phyloP scores from a whole-genome alignment of 2,113 vertebrate genomes.

The Procavia capensis region DNA sequence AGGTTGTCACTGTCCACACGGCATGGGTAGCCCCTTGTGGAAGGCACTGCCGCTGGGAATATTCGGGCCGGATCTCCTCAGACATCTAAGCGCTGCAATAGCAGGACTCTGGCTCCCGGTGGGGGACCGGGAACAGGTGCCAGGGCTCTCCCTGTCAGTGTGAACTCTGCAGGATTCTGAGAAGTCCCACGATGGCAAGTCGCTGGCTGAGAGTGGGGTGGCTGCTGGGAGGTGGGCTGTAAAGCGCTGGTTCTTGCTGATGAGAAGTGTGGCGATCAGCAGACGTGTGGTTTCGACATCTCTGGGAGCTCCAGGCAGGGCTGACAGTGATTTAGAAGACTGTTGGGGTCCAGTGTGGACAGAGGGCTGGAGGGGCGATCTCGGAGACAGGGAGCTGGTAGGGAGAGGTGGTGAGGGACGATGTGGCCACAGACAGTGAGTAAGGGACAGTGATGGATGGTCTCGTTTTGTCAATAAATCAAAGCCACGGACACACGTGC shows the following conservation, averaged over 20 bases:
- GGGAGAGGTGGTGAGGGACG: background rate
- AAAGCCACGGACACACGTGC: background rate
- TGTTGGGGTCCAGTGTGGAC: background rate
- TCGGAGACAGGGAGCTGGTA: background rate
- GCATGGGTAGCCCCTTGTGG: background rate
- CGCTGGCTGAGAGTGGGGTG: background rate
- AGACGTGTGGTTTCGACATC: fast-evolving
- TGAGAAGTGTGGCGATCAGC: background rate
- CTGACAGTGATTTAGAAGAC: background rate
- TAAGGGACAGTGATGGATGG: background rate
- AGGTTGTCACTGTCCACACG: no score
- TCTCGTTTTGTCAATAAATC: background rate
- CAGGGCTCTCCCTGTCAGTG: background rate
- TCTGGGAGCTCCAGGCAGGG: background rate
- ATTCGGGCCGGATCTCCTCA: background rate
- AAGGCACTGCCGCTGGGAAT: background rate
- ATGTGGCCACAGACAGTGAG: background rate
- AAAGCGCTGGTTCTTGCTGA: background rate
- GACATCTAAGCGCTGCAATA: background rate
- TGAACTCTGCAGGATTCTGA: background rate
- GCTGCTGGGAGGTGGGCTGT: background rate
- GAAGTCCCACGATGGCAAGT: background rate
- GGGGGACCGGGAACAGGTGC: background rate
- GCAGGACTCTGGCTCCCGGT: background rate
- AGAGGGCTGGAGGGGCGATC: background rate